Evolutionary conservation across 2,113 vertebrate species (phyloP), one percentile per base, ranked within the genome.

Genomic region (Tachysurus fulvidraco): DNA sequence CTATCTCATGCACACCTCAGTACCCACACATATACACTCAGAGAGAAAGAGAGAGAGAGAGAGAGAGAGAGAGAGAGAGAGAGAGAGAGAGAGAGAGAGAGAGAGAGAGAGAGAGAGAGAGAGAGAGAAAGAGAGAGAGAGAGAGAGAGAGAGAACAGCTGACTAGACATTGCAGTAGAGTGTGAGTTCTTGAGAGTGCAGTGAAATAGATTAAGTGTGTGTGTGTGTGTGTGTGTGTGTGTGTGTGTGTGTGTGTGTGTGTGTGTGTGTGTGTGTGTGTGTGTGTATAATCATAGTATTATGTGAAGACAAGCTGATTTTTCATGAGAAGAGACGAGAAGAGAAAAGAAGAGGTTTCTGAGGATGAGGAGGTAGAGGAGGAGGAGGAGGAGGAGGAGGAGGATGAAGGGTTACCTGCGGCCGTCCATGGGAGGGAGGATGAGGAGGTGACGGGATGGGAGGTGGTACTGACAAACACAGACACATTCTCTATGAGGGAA

Each of bases 401-500:
- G 16, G 54, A 50, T 10, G 62, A 54, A 13, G 60, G 81, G 84
- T 91, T 91, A 91, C 90, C 88, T 91, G 57, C 12, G 50, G 73
- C 80, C 13, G 65, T 81, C 60, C 21, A 12, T 62, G 44, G 23
- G 41, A 77, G 28, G 81, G 13, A 64, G 79, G 73, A 44, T 81
- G 62, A 81, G 50, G 23, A 73, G 81, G 74, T 55, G 84, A 36
- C 1, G 55, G 85, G 69, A 41, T 59, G 74, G 55, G 85, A 85
- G 62, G 78, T 79, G 81, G 80, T 19, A 62, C 21, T 46, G 64
- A 90, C 77, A 88, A 55, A 84, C 86, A 88, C 62, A 85, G 78
- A 88, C 69, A 89, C 82, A 71, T 44, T 36, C 41, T 85, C 88
- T 89, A 84, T 84, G 67, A 76, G 85, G 83, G 83, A 88, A 88